Evolutionary conservation across 2,888 invertebrate genomes (phyloP).

Genomic region (Gastrophysa polygoni): DNA sequence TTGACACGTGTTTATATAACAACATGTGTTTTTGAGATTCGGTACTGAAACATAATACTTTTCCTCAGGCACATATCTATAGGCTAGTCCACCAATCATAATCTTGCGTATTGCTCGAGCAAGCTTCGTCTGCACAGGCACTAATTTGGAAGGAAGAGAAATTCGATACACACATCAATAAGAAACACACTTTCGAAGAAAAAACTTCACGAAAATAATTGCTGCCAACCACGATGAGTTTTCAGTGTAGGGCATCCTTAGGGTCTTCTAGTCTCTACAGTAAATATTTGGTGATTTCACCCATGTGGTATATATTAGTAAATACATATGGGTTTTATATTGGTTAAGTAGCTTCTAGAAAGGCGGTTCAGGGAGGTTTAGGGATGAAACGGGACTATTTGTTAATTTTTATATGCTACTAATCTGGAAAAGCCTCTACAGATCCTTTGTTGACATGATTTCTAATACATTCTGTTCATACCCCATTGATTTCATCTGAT

Average conservation of each 20-base stretch:
- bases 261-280: conserved; percentile 31
- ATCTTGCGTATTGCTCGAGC: not conserved
- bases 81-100: conserved; percentile 18
- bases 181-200: conserved; percentile 39
- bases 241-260: conserved; percentile 19
- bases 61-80: conserved; percentile 30
- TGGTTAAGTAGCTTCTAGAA: conserved; percentile 41
- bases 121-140: not conserved
- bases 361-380: conserved; percentile 41
- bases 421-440: conserved; percentile 21
- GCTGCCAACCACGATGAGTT: conserved; percentile 25
- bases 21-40: conserved; percentile 43
- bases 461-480: not conserved
- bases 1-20: conserved; percentile 48
- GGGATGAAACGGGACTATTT: conserved; percentile 42
- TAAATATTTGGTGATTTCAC: conserved; percentile 52
- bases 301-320: conserved; percentile 52
- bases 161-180: conserved; percentile 36
- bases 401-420: conserved; percentile 39
- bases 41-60: conserved; percentile 43
- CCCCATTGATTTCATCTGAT: too few relatives aligned
- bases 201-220: conserved; percentile 32
- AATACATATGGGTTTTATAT: conserved; percentile 51
- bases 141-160: conserved; percentile 33
- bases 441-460: conserved; percentile 34